phyloP scores from a whole-genome alignment of 2,797 vertebrate genomes.

The Orestias chungarensis region DNA sequence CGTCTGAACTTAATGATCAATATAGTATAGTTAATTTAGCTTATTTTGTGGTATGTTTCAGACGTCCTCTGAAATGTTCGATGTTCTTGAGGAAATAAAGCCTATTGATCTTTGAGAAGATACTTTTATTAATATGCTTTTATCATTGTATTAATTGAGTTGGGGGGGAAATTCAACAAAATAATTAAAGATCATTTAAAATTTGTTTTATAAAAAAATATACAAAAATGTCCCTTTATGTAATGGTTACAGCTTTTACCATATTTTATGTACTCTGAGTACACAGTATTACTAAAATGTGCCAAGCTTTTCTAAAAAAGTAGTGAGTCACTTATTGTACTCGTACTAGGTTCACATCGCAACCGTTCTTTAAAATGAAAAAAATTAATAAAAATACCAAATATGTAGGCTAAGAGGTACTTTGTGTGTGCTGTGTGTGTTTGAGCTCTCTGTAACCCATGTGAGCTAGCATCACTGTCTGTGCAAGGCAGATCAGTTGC shows the following conservation, averaged over 20 bases:
- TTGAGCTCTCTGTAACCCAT: constrained; percentile 53
- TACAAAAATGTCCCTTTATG: background rate
- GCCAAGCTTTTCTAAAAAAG: background rate
- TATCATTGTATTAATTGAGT: no score
- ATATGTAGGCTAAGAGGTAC: constrained; percentile 60
- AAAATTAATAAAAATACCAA: constrained; percentile 32
- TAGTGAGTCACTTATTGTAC: background rate
- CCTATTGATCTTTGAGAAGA: no score
- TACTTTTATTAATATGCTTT: no score
- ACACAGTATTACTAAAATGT: background rate
- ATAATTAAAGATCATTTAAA: no score
- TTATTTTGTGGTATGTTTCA: no score
- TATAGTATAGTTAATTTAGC: no score
- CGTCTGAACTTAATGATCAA: no score
- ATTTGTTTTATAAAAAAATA: no score
- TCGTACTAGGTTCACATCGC: constrained; percentile 28
- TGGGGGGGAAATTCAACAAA: no score
- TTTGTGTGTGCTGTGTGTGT: constrained; percentile 20
- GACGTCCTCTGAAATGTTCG: no score
- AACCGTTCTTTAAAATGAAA: constrained; percentile 18
- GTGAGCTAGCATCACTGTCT: constrained; percentile 71
- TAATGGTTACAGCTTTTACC: background rate
- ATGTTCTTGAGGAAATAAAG: no score
- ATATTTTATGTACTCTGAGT: background rate
- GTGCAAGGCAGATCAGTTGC: constrained; percentile 81